phyloP scores from a whole-genome alignment of 2,888 invertebrate genomes.

The Tiliacea citrago region DNA sequence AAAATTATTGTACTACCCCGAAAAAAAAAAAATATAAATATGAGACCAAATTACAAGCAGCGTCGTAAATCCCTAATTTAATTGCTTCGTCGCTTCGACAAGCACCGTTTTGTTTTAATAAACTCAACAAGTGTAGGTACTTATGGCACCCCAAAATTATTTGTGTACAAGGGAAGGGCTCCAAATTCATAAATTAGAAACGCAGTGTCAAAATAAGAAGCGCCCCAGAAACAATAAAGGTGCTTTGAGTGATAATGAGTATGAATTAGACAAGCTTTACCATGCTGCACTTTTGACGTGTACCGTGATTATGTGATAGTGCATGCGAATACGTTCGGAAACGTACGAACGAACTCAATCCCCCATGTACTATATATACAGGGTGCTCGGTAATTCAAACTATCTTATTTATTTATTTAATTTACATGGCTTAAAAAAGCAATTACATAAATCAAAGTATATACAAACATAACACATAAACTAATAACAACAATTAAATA shows the following conservation, averaged over 20 bases:
- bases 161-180: constrained; percentile 12
- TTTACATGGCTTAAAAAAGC: too few species aligned
- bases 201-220: constrained; percentile 41
- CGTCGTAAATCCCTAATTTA: constrained; percentile 32
- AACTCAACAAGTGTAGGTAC: constrained; percentile 16
- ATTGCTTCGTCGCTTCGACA: constrained; percentile 38
- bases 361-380: too few species aligned
- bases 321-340: background rate
- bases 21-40: constrained; percentile 16
- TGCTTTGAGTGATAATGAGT: background rate
- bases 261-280: constrained; percentile 22
- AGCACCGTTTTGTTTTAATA: constrained; percentile 29
- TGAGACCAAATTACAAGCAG: constrained; percentile 7
- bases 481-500: too few species aligned
- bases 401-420: too few species aligned
- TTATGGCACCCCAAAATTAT: constrained; percentile 34
- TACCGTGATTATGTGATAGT: background rate
- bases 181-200: constrained; percentile 48
- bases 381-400: too few species aligned
- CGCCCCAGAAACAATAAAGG: constrained; percentile 46
- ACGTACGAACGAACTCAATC: background rate
- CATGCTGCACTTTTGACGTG: background rate
- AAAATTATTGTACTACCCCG: background rate
- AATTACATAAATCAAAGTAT: too few species aligned
- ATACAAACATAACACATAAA: too few species aligned